A percentile compares a stretch with the other conserved stretches of the same genome.
These are phyloP conservation scores for Callionymus lyra DNA, from an alignment of 2,113 vertebrate genomes.

Conservation along the genomic window DNA sequence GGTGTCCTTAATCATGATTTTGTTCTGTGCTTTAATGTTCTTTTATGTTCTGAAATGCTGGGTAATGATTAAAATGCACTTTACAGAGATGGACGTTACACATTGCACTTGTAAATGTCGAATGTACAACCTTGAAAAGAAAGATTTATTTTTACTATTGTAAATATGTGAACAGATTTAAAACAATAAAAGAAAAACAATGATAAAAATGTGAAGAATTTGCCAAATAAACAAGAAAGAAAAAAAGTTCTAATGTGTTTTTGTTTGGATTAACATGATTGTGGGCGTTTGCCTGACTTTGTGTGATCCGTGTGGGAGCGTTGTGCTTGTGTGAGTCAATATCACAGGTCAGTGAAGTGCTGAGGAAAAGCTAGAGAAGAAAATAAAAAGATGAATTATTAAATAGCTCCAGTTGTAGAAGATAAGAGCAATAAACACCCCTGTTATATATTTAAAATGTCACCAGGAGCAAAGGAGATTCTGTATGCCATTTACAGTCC, in stretches of 20 bases:
- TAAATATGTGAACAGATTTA: constrained; percentile 34
- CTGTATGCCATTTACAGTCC: no score
- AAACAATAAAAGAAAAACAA: constrained; percentile 11
- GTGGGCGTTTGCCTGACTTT: neutral
- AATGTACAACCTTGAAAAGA: constrained; percentile 62
- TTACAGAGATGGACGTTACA: constrained; percentile 59
- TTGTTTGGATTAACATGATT: neutral
- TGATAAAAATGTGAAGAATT: constrained; percentile 19
- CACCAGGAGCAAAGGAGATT: neutral
- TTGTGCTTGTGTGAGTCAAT: constrained; percentile 20
- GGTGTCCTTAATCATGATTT: constrained; percentile 30
- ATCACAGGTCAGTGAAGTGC: constrained; percentile 29
- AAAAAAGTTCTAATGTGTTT: constrained; percentile 24
- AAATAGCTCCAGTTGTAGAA: constrained; percentile 35
- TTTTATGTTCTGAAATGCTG: constrained; percentile 25
- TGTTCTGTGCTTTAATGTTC: neutral
- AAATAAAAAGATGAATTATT: constrained; percentile 38
- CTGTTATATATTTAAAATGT: neutral
- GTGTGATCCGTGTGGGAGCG: constrained; percentile 17
- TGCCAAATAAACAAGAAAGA: constrained; percentile 33
- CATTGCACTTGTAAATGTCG: constrained; percentile 67
- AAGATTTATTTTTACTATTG: constrained; percentile 66
- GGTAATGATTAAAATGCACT: constrained; percentile 55
- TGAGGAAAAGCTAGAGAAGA: constrained; percentile 16
- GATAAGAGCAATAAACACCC: constrained; percentile 6